Evolutionary conservation across 2,113 vertebrate species (phyloP), one percentile per base, ranked within the genome.

Genomic region (Xenopus tropicalis): DNA sequence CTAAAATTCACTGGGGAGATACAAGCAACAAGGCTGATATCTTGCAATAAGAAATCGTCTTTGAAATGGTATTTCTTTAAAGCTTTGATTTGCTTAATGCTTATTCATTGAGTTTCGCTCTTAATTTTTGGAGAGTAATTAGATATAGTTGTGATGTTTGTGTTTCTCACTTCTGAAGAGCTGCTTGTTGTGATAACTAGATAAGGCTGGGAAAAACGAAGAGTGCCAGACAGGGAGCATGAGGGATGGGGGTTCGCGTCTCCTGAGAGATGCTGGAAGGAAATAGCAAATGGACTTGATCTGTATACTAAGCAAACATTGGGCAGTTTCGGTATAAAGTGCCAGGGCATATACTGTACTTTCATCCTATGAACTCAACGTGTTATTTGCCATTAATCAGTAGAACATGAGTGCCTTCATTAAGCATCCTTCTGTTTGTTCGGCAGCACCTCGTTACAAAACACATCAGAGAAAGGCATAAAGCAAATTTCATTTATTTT

Each of bases 401-500:
- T n/a, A 20, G 29, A 58, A 73, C 29, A 22, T 57, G 25, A 57
- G 48, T 19, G 29, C 22, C 14, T 52, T 44, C 29, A 66, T 11
- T 48, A 48, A 37, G 29, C 29, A 37, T 37, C 29, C 29, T 3
- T 37, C 5, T 37, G 29, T 37, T 37, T 37, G 29, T 3, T 37
- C 29, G 10, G 10, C 6, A 37, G 29, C 29, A 37, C 29, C 29
- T 37, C 29, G 10, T 37, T 37, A 37, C 29, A 37, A 8, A 37
- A 37, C 29, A 37, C 29, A 54, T 2, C 4, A 54, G 66, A 66
- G 42, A 48, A 54, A 64, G 72, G 51, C 77, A 83, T 88, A 92
- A 48, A 84, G 88, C 93, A 91, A 92, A 89, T 86, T 87, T 84
- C 82, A 84, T 85, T 81, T 89, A 85, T 81, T 89, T 96, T 94